Conservation (phyloP, 2,113 vertebrate genomes). For the Apeltes quadracus region DNA sequence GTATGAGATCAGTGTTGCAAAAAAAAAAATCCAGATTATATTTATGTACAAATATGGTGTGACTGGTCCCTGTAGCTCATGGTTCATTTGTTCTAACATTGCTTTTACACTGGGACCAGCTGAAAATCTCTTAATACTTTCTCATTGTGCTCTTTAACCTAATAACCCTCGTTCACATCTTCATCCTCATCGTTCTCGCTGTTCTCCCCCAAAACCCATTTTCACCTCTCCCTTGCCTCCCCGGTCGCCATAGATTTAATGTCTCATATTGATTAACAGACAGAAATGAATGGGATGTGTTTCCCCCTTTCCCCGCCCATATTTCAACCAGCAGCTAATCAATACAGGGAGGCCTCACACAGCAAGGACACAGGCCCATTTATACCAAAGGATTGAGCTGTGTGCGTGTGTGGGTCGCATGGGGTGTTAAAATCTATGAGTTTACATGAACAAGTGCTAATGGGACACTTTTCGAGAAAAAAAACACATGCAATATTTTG, state of each 20-base stretch:
- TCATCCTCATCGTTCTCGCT: not conserved
- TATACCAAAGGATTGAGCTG: constrained; percentile 3
- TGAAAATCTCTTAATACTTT: not conserved
- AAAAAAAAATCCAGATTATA: not conserved
- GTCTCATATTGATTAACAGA: constrained; percentile 46
- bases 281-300: constrained; percentile 49
- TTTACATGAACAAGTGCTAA: constrained; percentile 1
- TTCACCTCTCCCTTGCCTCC: constrained; percentile 21
- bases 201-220: not conserved
- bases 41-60: not conserved
- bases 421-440: not conserved
- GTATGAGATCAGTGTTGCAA: not conserved
- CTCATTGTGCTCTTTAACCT: constrained; percentile 9
- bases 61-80: not conserved
- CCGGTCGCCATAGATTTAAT: constrained; percentile 41
- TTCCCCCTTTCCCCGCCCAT: constrained; percentile 47
- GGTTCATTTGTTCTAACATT: not conserved
- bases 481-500: not conserved
- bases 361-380: constrained; percentile 41
- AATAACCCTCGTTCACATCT: constrained; percentile 8
- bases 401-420: not conserved
- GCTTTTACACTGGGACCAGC: no score
- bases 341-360: constrained; percentile 43
- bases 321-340: constrained; percentile 64
- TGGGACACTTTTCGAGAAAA: not conserved